Conservation (phyloP, 92 coral and sea anemone genomes). For the Parazoanthus darwini region DNA sequence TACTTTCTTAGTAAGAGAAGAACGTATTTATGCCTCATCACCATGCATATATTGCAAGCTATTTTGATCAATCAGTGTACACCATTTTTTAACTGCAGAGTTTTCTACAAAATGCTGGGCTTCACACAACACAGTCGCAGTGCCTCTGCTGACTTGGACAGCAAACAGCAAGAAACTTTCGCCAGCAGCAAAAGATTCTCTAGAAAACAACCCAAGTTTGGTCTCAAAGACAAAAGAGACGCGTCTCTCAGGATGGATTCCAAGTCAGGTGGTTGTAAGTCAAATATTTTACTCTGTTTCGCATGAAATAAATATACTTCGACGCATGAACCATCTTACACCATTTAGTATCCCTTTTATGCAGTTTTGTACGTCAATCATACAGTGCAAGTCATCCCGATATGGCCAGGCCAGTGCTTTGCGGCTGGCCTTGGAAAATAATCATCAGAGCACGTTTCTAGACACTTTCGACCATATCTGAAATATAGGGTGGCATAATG, state of each 20-base stretch:
- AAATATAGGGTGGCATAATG: no score
- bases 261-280: slow-evolving; percentile 23
- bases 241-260: slow-evolving; percentile 17
- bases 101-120: slow-evolving; percentile 39
- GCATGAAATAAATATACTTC: neutral
- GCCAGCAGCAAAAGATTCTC: slow-evolving; percentile 24
- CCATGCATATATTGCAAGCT: no score
- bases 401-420: neutral
- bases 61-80: neutral
- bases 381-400: neutral
- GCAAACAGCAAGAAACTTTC: slow-evolving; percentile 9
- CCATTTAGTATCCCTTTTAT: no score
- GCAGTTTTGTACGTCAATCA: neutral
- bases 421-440: neutral
- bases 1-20: no score
- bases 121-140: slow-evolving; percentile 24
- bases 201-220: slow-evolving; percentile 27
- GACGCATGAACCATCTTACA: no score
- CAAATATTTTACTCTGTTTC: neutral
- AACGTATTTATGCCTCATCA: neutral
- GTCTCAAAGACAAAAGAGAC: slow-evolving; percentile 19
- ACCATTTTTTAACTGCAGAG: slow-evolving; percentile 15
- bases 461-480: neutral
- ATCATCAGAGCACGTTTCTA: neutral
- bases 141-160: slow-evolving; percentile 20